Percentiles rank a stretch among this genome's conserved stretches.
Evolutionary conservation across 2,113 vertebrate species (phyloP).

Genomic region (Thalassoma bifasciatum): DNA sequence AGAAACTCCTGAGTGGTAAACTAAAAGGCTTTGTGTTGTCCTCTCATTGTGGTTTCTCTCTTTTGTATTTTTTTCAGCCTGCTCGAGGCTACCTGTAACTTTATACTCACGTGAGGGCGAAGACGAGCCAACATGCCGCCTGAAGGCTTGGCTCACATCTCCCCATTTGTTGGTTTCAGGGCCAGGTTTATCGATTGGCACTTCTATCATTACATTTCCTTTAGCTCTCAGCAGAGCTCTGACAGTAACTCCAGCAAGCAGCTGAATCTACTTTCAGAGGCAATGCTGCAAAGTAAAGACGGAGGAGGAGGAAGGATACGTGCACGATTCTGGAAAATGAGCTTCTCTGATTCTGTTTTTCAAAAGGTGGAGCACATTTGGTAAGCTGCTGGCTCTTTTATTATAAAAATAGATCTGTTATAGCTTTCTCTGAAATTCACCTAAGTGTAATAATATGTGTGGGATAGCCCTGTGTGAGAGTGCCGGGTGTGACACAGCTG

Average conservation of each 20-base stretch:
- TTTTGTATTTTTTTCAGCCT: neutral
- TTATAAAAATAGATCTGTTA: neutral
- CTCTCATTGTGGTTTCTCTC: neutral
- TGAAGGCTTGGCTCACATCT: constrained; percentile 33
- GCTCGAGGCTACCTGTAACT: constrained; percentile 55
- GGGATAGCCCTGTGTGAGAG: neutral
- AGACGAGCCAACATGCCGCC: constrained; percentile 22
- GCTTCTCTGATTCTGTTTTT: constrained; percentile 31
- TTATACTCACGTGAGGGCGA: constrained; percentile 45
- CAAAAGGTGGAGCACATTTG: constrained; percentile 51
- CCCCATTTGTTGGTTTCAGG: constrained; percentile 20
- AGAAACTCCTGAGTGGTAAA: constrained; percentile 19
- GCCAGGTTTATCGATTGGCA: constrained; percentile 38
- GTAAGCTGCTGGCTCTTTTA: constrained; percentile 25
- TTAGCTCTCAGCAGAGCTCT: constrained; percentile 3
- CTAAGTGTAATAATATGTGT: neutral
- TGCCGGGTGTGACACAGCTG: neutral
- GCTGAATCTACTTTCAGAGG: constrained; percentile 32
- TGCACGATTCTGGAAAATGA: constrained; percentile 5
- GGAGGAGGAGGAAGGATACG: constrained; percentile 17
- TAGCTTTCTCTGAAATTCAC: neutral
- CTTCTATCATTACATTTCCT: constrained; percentile 12
- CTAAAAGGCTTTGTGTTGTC: constrained; percentile 33
- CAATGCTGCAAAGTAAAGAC: constrained; percentile 25
- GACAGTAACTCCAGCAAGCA: constrained; percentile 15